A percentile compares a stretch with the other conserved stretches of the same genome.
phyloP scores from a whole-genome alignment of 1,140 invertebrate species.

The Drosophila ogumai region DNA sequence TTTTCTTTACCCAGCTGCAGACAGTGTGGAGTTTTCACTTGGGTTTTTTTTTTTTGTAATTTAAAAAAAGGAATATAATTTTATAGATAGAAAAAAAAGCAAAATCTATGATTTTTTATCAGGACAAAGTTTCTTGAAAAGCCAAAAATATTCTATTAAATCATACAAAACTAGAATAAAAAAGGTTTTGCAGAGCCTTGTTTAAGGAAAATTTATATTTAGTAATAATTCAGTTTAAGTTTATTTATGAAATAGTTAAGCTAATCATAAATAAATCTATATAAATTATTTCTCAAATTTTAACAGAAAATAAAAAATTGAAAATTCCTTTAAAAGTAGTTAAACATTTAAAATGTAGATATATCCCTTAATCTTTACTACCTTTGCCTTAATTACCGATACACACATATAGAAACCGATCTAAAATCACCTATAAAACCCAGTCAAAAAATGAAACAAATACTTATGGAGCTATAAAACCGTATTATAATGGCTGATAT shows the following conservation, averaged over 20 bases:
- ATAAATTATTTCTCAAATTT: too few species aligned
- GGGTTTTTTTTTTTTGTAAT: neutral
- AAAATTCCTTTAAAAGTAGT: neutral
- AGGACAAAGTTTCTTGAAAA: too few species aligned
- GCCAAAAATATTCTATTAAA: too few species aligned
- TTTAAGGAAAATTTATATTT: too few species aligned
- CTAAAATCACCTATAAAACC: neutral
- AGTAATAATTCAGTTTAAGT: too few species aligned
- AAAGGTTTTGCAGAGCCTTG: too few species aligned
- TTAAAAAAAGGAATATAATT: too few species aligned
- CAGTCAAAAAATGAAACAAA: neutral
- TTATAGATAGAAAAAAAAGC: too few species aligned
- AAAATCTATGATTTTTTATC: too few species aligned
- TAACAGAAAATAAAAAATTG: neutral
- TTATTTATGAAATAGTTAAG: too few species aligned
- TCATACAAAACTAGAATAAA: too few species aligned
- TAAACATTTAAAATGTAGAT: neutral
- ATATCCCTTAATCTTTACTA: neutral
- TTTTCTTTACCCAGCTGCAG: neutral
- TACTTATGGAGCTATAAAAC: conserved; percentile 1
- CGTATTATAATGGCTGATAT: neutral
- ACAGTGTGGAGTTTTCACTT: neutral
- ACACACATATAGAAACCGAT: neutral
- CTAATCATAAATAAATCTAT: too few species aligned
- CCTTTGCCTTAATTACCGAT: neutral